These are phyloP conservation scores for Sminthurides bifidus DNA, from an alignment of 1,140 invertebrate genomes.

Conservation along the genomic window DNA sequence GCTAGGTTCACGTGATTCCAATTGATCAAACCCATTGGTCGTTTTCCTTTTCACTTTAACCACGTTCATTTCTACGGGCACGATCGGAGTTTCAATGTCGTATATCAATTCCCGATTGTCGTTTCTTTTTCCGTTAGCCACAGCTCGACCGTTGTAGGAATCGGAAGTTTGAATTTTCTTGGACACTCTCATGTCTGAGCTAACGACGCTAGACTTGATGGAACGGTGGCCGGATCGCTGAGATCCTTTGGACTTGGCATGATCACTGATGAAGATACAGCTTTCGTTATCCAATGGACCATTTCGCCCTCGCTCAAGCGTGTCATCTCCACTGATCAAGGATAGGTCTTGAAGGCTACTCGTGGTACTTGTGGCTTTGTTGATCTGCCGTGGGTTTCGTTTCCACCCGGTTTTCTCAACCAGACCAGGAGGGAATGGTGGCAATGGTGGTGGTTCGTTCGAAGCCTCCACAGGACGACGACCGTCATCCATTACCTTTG, in stretches of 20 bases:
- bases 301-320: background rate
- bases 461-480: no score
- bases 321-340: background rate
- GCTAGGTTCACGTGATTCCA: background rate
- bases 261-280: slow-evolving; percentile 25
- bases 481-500: no score
- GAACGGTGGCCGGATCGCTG: background rate
- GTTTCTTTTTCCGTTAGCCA: background rate
- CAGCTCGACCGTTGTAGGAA: background rate
- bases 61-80: slow-evolving; percentile 24
- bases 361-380: background rate
- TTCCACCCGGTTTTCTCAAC: no score
- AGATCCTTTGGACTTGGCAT: slow-evolving; percentile 9
- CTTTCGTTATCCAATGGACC: slow-evolving; percentile 10
- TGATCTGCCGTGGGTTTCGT: background rate
- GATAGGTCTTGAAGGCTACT: background rate
- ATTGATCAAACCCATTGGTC: background rate
- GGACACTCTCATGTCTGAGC: slow-evolving; percentile 4
- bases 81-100: slow-evolving; percentile 26
- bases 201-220: slow-evolving; percentile 7
- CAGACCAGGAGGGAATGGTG: no score
- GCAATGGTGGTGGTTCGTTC: no score
- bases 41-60: background rate
- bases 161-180: slow-evolving; percentile 2
- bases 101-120: slow-evolving; percentile 8